Percentiles rank a stretch among this genome's conserved stretches.
These are phyloP conservation scores for Anguilla rostrata DNA, from an alignment of 2,113 vertebrate species.

Conservation along the genomic window DNA sequence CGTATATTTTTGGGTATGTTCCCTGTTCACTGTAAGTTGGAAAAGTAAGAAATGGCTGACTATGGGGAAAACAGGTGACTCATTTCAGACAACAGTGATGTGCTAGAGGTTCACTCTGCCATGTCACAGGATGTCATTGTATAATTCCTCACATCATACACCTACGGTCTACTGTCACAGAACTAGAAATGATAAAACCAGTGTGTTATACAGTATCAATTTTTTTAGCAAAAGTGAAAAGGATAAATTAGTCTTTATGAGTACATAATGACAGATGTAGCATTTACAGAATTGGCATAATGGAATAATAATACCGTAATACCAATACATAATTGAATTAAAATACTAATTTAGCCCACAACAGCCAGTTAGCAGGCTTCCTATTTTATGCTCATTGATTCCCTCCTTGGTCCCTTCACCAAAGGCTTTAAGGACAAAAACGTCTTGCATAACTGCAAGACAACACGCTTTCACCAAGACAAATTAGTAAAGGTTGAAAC, in stretches of 20 bases:
- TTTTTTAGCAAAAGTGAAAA: no score
- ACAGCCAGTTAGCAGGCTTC: not conserved
- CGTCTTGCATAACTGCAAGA: not conserved
- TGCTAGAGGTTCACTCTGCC: not conserved
- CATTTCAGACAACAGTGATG: not conserved
- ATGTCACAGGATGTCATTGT: not conserved
- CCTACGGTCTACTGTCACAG: no score
- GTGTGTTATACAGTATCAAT: no score
- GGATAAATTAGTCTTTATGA: no score
- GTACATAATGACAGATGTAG: no score
- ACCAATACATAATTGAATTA: not conserved
- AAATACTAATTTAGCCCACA: not conserved
- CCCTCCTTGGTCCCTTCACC: not conserved
- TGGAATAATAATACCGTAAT: no score
- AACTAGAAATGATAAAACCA: no score
- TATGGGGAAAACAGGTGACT: not conserved
- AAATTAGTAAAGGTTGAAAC: not conserved
- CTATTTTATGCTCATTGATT: not conserved
- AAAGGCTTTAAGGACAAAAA: not conserved
- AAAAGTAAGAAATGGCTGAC: not conserved
- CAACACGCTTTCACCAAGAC: not conserved
- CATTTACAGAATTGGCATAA: no score
- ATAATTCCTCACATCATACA: no score
- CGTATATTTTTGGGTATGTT: no score
- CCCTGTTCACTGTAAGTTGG: not conserved